Base-by-base conservation (phyloP, 1,140 invertebrate species). In the Ceratitis capitata region DNA sequence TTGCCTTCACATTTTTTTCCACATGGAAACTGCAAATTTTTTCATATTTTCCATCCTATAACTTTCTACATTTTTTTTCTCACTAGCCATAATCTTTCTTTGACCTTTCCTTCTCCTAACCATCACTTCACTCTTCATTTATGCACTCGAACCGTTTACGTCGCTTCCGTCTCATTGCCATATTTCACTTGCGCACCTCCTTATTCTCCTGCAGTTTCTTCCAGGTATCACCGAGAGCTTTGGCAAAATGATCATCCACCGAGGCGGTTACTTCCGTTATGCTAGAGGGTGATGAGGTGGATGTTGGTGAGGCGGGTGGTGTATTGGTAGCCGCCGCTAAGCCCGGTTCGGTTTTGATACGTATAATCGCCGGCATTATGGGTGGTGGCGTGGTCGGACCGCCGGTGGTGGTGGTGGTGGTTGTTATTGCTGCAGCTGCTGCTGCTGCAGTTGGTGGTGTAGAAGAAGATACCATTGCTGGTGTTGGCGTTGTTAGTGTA, bases 211-310 rank as follows among this genome's bases (percentile, higher is more conserved):
- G 94, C 87, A 99, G 93, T 92, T 97, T 96, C 85, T 95, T 94
- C 98, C 98, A 99, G 0, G 97, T 98, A 86, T 98, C 97, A 1
- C 98, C 98, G 6, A 99, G 93, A 2, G 98, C 98, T 93, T 99
- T 98, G 16, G 97, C 97, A 92, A 99, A 99, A 90, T 99, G 98
- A 92, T 99, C 98, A 92, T 99, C 98, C 23, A 99, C 97, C 89
- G 94, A 94, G 53, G 94, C 93, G 74, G 92, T 92, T 0, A 93
- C 91, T 86, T 94, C 93, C 92, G 93, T 93, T 86, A 88, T 92
- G 32, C 82, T 82, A 39, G 74, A 85, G 42, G 83, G 78, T 32
- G 84, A 83, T 7, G 84, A 53, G 56, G 47, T 90, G 82, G 90
- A 89, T 23, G 89, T 89, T 83, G 88, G 88, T 58, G 88, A 89